Percentiles rank a stretch among this genome's conserved stretches.
These are phyloP conservation scores for Neocrepidodera transversa DNA, from an alignment of 2,888 invertebrate genomes.

Conservation along the genomic window DNA sequence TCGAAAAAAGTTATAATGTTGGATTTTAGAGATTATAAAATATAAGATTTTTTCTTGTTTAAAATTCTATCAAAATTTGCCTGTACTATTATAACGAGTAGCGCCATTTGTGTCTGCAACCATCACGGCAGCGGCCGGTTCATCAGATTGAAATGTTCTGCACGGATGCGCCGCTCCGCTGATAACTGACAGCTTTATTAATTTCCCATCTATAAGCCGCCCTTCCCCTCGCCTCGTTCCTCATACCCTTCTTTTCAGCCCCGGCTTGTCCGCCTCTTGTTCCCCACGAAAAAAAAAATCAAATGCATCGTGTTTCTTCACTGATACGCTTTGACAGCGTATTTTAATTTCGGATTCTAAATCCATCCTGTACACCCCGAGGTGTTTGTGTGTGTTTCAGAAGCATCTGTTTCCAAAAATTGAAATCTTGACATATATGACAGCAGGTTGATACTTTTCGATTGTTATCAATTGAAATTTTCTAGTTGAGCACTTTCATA, in stretches of 20 bases:
- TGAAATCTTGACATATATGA: conserved; percentile 16
- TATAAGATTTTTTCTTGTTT: too few species aligned
- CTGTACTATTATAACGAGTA: too few species aligned
- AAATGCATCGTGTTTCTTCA: conserved; percentile 42
- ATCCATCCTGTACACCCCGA: conserved; percentile 5
- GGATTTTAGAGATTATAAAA: too few species aligned
- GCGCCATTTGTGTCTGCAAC: conserved; percentile 63
- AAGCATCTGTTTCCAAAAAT: conserved; percentile 25
- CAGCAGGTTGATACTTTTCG: conserved; percentile 6
- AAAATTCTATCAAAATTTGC: too few species aligned
- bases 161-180: conserved; percentile 57
- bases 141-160: conserved; percentile 63
- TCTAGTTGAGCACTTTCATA: background rate
- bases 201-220: conserved; percentile 66
- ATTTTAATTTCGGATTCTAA: conserved; percentile 33
- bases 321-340: conserved; percentile 37
- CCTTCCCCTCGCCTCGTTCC: conserved; percentile 41
- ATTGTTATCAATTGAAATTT: conserved; percentile 14
- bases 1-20: too few species aligned
- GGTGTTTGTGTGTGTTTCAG: conserved; percentile 12
- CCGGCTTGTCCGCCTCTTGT: conserved; percentile 45
- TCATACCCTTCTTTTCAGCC: conserved; percentile 32
- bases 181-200: conserved; percentile 81
- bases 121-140: conserved; percentile 49
- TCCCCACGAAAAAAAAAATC: conserved; percentile 46